Evolutionary conservation across 2,797 vertebrate species (phyloP).

Genomic region (Cuniculus paca): DNA sequence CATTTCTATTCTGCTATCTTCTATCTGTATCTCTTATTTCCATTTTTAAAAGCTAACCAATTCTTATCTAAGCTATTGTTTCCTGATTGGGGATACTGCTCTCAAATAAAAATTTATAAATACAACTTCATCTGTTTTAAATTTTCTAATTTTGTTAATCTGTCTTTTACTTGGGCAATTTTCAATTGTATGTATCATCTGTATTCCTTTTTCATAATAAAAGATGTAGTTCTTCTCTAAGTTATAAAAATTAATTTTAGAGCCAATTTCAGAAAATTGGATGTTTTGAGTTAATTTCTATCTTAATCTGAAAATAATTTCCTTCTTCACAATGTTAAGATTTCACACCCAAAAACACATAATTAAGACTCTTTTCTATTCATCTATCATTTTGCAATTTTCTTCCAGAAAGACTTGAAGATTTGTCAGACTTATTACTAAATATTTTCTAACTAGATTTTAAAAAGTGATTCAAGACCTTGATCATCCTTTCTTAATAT

Average conservation of each 20-base stretch:
- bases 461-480: background rate
- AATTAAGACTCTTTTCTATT: background rate
- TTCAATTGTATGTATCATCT: background rate
- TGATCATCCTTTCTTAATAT: background rate
- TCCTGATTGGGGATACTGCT: background rate
- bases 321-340: background rate
- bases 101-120: background rate
- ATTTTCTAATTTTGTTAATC: background rate
- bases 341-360: background rate
- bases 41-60: background rate
- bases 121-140: background rate
- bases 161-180: background rate
- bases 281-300: background rate
- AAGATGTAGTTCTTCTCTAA: background rate
- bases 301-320: background rate
- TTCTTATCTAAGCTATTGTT: background rate
- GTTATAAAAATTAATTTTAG: background rate
- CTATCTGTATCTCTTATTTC: background rate
- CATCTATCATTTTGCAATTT: background rate
- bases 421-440: slow-evolving; percentile 4
- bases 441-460: background rate
- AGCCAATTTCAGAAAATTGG: background rate
- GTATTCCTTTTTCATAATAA: background rate
- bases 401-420: background rate
- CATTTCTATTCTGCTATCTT: no score